Evolutionary conservation across 2,797 vertebrate genomes (phyloP), one percentile per base, ranked within the genome.

Genomic region (Scolopax bukidnonensis): DNA sequence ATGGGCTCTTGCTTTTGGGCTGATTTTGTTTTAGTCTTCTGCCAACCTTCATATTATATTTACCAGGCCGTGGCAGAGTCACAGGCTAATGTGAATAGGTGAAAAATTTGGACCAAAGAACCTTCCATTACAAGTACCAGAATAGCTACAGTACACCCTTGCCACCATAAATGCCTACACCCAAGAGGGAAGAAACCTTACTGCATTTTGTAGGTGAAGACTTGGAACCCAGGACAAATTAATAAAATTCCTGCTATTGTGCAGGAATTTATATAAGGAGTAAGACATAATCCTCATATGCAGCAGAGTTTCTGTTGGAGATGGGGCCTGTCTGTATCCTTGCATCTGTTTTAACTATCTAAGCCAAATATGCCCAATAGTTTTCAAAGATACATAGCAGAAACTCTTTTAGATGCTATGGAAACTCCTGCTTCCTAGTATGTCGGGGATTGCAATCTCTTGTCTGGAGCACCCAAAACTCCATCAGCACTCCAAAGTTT

Each of bases 31-130:
- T 76, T 41, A 86, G 54, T 63, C 19, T 82, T 84, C 51, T 92
- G 77, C 89, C 89, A 93, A 73, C 59, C 80, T 80, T 87, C 19
- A 68, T 92, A 96, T 93, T 70, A 57, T 80, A 57, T 84, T 93
- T 84, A 78, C 57, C 45, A 74, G 45, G 27, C 38, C 82, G 38
- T 25, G n/a, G 21, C 23, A 83, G 15, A 61, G 60, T 81, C 78
- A 75, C 14, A 73, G 43, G 30, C 25, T 32, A 70, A 18, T 85
- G 43, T 74, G 78, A 91, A 79, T 51, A 96, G 71, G 68, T 93
- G 80, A n/a, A 89, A 94, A 82, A 93, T 7, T 56, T 93, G 67
- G 81, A 89, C 6, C 0, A 0, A 63, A 56, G 67, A 83, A 74
- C 36, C 51, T 91, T 75, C 79, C n/a, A 45, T 84, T 87, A 57